Evolutionary conservation across 2,888 invertebrate species (phyloP).

Genomic region (Taenaris catops): DNA sequence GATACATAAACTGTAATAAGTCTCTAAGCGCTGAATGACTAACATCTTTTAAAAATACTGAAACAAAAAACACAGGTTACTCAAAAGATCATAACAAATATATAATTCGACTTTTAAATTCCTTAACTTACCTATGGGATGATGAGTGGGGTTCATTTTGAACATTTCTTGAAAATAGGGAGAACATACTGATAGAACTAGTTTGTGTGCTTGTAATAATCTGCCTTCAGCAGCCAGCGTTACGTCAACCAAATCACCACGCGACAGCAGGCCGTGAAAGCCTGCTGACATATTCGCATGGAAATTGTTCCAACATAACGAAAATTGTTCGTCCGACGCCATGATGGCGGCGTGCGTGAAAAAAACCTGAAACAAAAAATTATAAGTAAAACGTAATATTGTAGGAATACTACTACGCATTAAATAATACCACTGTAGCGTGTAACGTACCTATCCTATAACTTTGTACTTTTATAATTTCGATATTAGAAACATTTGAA

Average conservation of each 20-base stretch:
- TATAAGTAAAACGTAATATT: neutral
- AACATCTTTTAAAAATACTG: constrained; percentile 85
- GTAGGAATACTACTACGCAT: constrained; percentile 1
- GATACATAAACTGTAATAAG: constrained; percentile 86
- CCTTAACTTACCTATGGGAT: constrained; percentile 81
- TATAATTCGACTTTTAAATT: no score
- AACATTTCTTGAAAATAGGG: constrained; percentile 87
- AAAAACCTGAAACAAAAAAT: constrained; percentile 47
- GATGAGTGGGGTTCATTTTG: constrained; percentile 84
- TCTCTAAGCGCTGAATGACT: constrained; percentile 84
- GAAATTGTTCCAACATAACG: constrained; percentile 88
- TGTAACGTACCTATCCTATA: constrained; percentile 61
- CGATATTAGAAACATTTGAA: constrained; percentile 72
- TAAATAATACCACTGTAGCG: neutral
- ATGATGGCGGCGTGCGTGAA: constrained; percentile 75
- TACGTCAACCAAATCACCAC: constrained; percentile 85
- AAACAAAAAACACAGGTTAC: constrained; percentile 40
- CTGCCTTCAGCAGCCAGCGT: constrained; percentile 86
- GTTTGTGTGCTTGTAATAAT: constrained; percentile 84
- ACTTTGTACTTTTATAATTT: constrained; percentile 72
- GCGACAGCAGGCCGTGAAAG: constrained; percentile 85
- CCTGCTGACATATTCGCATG: constrained; percentile 86
- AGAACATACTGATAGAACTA: constrained; percentile 86
- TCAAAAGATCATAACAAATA: no score
- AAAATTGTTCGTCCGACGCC: constrained; percentile 87